These are phyloP conservation scores for Drosophila sp. DNA, from an alignment of 1,140 invertebrate species.

Conservation along the genomic window DNA sequence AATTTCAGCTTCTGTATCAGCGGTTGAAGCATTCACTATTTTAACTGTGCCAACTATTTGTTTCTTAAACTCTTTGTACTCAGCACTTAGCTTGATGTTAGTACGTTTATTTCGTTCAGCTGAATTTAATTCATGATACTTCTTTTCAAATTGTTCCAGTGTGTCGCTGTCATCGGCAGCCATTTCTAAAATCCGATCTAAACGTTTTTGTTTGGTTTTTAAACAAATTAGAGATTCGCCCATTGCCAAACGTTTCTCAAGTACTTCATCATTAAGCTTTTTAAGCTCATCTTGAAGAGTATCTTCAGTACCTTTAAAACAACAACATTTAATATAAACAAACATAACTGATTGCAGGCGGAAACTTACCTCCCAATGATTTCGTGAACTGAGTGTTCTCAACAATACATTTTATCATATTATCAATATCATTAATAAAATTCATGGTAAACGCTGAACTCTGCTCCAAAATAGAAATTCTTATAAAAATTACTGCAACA, in stretches of 20 bases:
- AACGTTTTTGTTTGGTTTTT: constrained; percentile 30
- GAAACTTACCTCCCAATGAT: constrained; percentile 31
- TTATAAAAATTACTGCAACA: background rate
- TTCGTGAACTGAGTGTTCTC: constrained; percentile 11
- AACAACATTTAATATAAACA: background rate
- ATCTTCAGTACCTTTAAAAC: background rate
- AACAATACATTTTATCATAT: constrained; percentile 19
- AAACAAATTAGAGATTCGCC: constrained; percentile 33
- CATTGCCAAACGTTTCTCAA: background rate
- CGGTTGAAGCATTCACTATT: background rate
- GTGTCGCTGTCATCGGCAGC: constrained; percentile 13
- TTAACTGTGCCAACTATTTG: background rate
- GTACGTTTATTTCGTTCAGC: constrained; percentile 8
- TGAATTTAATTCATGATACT: background rate
- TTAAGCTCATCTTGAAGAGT: background rate
- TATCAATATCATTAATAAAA: constrained; percentile 5
- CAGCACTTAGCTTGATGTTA: constrained; percentile 25
- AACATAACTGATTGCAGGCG: background rate
- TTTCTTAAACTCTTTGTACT: constrained; percentile 44
- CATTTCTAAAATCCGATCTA: constrained; percentile 9
- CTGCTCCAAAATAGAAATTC: no score
- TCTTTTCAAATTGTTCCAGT: constrained; percentile 28
- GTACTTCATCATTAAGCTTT: constrained; percentile 15
- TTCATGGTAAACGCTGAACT: constrained; percentile 5
- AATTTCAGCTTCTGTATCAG: constrained; percentile 20